A percentile compares a stretch with the other conserved stretches of the same genome.
These are phyloP conservation scores for Myiozetetes cayanensis DNA, from an alignment of 2,113 vertebrate species.

Conservation along the genomic window DNA sequence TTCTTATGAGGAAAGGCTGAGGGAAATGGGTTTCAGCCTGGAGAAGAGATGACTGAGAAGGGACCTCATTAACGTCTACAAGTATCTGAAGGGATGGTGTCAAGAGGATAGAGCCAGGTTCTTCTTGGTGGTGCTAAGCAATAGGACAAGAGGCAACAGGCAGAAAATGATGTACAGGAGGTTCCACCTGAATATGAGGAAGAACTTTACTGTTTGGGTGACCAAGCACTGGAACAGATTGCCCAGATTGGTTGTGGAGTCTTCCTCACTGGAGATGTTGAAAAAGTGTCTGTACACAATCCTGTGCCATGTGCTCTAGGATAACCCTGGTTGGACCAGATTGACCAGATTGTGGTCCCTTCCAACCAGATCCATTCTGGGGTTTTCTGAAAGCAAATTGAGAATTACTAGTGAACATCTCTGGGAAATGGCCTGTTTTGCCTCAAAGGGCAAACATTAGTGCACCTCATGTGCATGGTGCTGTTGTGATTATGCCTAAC, in stretches of 20 bases:
- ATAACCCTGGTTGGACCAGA: background rate
- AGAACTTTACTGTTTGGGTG: background rate
- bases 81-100: background rate
- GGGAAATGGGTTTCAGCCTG: background rate
- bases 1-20: background rate
- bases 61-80: background rate
- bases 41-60: rapidly evolving
- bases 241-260: background rate
- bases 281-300: rapidly evolving
- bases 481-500: background rate
- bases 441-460: background rate
- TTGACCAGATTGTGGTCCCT: background rate
- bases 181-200: background rate
- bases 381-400: background rate
- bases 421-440: background rate
- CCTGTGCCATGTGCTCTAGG: background rate
- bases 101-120: background rate
- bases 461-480: rapidly evolving
- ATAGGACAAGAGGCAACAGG: background rate
- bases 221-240: background rate
- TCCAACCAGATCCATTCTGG: background rate
- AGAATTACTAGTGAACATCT: background rate
- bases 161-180: background rate
- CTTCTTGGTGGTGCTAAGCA: background rate
- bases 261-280: background rate